Evolutionary conservation across 2,888 invertebrate species (phyloP), one percentile per base, ranked within the genome.

Genomic region (Trichopoda pennipes): DNA sequence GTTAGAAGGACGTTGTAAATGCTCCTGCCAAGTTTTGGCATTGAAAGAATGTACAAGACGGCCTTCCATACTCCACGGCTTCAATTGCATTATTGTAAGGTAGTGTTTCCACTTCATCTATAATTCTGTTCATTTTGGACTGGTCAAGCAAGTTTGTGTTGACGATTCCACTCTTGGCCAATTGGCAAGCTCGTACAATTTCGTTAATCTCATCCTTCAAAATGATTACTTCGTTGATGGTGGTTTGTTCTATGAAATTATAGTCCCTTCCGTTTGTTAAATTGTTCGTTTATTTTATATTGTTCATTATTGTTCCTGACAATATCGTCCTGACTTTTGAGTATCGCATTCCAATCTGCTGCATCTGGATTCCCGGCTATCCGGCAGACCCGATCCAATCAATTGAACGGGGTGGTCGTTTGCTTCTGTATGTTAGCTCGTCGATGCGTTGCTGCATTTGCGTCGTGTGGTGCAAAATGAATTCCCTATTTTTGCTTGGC

Each of bases 131-230:
- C 2, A 42, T 8, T 42, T 42, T 9, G 42, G 42, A 6, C 1
- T 42, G 42, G 8, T 42, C 14, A 8, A 42, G 42, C 8, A 42
- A 9, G 14, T 42, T n/a, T n/a, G 28, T 6, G 8, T 28, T 28
- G 28, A 28, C 8, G 28, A 6, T 28, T 3, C 28, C 28, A 28
- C 28, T 28, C 28, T 28, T 28, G 28, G 28, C 28, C 8, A 28
- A 6, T 28, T 28, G 28, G 28, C 28, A 28, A 6, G 6, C 28
- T 28, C 28, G 28, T 7, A 28, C 6, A 28, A 28, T 28, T 28
- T 28, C 28, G 14, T 61, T 72, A 42, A 61, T 53, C n/a, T 72
- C 64, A 14, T 66, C 66, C 35, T n/a, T 51, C 14, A 28, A 28
- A 28, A 28, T 28, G 8, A 28, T 28, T 7, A 28, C 6, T 8